These are phyloP conservation scores for Dolichomitus sp. DNA, from an alignment of 2,888 invertebrate genomes.

Conservation along the genomic window DNA sequence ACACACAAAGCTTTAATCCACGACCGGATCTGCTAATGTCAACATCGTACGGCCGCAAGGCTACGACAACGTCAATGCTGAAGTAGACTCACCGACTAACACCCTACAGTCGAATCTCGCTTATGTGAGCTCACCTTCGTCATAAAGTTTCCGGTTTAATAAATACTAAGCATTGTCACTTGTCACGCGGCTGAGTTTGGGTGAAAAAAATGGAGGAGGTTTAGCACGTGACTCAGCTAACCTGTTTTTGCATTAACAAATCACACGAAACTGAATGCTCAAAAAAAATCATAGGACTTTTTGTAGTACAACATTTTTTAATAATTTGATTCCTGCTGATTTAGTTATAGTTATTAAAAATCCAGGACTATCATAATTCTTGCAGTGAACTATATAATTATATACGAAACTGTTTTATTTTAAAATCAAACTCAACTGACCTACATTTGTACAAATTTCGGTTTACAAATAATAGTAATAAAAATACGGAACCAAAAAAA, in stretches of 20 bases:
- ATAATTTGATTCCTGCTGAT: no score
- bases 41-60: constrained; percentile 77
- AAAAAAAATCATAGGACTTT: no score
- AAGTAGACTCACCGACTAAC: constrained; percentile 11
- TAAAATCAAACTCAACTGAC: not conserved
- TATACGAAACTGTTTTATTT: no score
- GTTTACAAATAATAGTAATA: not conserved
- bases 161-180: not conserved
- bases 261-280: not conserved
- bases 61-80: constrained; percentile 24
- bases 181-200: not conserved
- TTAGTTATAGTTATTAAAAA: no score
- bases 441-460: not conserved
- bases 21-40: constrained; percentile 84
- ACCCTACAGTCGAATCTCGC: constrained; percentile 12
- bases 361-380: no score
- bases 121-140: not conserved
- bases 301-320: no score
- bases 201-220: not conserved
- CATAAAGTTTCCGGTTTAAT: not conserved
- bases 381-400: no score
- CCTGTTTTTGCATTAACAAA: not conserved
- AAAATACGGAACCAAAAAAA: not conserved
- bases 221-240: not conserved
- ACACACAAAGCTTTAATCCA: constrained; percentile 84